phyloP scores from a whole-genome alignment of 2,113 vertebrate genomes.

The Ginglymostoma cirratum region DNA sequence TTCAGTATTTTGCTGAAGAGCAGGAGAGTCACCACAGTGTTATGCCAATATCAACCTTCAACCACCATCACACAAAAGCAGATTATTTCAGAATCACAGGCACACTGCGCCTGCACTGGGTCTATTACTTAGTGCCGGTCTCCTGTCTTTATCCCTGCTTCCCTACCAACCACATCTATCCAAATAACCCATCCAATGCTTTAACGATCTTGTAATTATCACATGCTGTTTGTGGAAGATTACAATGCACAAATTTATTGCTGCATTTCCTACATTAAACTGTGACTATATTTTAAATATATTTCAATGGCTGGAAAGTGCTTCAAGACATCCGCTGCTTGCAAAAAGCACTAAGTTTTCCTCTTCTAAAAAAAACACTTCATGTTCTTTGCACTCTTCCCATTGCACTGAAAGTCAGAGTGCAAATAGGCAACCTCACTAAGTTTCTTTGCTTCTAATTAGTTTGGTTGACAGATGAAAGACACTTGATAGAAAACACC shows the following conservation, averaged over 20 bases:
- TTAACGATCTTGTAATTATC: neutral
- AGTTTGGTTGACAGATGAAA: constrained; percentile 8
- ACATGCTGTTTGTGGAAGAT: neutral
- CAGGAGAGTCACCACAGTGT: too few species aligned
- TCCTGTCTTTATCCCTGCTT: too few species aligned
- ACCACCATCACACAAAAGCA: too few species aligned
- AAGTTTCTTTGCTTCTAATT: neutral
- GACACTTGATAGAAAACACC: neutral
- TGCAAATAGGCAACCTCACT: neutral
- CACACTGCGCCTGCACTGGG: too few species aligned
- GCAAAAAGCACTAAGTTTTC: neutral
- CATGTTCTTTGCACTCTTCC: neutral
- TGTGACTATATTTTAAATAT: neutral
- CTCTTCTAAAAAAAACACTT: neutral
- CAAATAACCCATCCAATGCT: too few species aligned
- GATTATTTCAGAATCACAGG: neutral
- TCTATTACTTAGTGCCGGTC: too few species aligned
- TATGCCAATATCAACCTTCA: neutral
- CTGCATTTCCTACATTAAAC: neutral
- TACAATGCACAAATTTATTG: neutral
- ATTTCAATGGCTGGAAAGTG: neutral
- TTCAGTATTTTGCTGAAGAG: too few species aligned
- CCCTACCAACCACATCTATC: too few species aligned
- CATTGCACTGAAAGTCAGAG: neutral
- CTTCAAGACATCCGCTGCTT: neutral